phyloP scores from a whole-genome alignment of 2,797 vertebrate species.

The Tenualosa thibaudeaui region DNA sequence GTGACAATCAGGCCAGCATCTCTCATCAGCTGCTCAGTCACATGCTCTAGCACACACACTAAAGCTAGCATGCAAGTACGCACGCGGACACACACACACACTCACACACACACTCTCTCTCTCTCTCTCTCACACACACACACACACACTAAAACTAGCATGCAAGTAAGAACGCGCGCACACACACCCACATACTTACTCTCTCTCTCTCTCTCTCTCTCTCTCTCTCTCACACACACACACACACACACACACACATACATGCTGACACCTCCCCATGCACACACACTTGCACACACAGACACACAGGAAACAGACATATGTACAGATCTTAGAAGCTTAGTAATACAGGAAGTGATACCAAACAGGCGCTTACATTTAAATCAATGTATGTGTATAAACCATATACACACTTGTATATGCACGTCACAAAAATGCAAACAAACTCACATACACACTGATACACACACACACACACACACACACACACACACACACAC shows the following conservation, averaged over 20 bases:
- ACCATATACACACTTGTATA: not conserved
- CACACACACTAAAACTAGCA: not conserved
- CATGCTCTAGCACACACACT: conserved; percentile 6
- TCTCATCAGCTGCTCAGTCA: conserved; percentile 16
- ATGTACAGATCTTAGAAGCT: not conserved
- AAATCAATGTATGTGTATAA: not conserved
- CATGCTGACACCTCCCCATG: not conserved
- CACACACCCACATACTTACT: not conserved
- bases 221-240: conserved; percentile 4
- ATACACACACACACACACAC: conserved; percentile 16
- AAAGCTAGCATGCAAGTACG: not conserved
- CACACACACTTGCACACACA: not conserved
- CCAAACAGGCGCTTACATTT: not conserved
- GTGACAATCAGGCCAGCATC: conserved; percentile 22
- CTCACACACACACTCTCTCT: not conserved
- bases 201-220: not conserved
- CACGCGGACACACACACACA: not conserved
- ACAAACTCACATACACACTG: not conserved
- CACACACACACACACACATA: not conserved
- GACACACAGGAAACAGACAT: not conserved
- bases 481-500: not conserved
- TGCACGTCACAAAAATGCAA: not conserved
- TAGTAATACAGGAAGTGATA: not conserved
- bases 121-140: not conserved
- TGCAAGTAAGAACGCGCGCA: not conserved